Conservation (phyloP, 2,113 vertebrate species). For the Brachypteracias leptosomus region DNA sequence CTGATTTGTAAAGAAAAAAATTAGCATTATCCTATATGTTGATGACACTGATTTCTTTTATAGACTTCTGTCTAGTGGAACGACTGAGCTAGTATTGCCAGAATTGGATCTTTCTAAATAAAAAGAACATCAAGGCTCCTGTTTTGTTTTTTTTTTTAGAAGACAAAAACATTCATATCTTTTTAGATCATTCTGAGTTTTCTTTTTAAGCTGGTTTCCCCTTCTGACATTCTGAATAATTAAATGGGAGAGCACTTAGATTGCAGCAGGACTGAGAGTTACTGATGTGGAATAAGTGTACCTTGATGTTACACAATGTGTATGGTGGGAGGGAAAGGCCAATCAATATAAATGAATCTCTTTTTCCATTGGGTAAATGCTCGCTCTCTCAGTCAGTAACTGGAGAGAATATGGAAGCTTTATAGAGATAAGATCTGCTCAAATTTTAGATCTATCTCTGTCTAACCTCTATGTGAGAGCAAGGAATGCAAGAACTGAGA, state of each 20-base stretch:
- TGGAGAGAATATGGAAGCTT: neutral
- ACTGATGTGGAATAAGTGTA: neutral
- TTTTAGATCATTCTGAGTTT: neutral
- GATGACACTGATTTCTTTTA: slow-evolving; percentile 20
- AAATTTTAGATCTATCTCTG: neutral
- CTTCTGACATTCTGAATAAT: slow-evolving; percentile 12
- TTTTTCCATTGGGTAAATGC: slow-evolving; percentile 28
- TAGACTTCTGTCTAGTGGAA: slow-evolving; percentile 6
- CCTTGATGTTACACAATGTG: neutral
- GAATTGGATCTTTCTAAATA: neutral
- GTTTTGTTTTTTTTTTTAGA: neutral
- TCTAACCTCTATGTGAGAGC: neutral
- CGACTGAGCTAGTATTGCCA: neutral
- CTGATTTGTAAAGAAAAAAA: slow-evolving; percentile 32
- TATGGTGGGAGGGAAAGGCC: neutral
- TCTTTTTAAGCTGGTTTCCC: neutral
- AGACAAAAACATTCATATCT: neutral
- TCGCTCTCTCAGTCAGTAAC: neutral
- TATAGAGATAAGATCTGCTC: neutral
- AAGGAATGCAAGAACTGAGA: neutral
- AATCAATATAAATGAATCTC: slow-evolving; percentile 18
- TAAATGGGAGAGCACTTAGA: slow-evolving; percentile 1
- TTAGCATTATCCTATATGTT: neutral
- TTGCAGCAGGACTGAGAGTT: neutral
- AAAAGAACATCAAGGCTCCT: neutral